Conservation (phyloP, 2,797 vertebrate species). For the Acropternis orthonyx region DNA sequence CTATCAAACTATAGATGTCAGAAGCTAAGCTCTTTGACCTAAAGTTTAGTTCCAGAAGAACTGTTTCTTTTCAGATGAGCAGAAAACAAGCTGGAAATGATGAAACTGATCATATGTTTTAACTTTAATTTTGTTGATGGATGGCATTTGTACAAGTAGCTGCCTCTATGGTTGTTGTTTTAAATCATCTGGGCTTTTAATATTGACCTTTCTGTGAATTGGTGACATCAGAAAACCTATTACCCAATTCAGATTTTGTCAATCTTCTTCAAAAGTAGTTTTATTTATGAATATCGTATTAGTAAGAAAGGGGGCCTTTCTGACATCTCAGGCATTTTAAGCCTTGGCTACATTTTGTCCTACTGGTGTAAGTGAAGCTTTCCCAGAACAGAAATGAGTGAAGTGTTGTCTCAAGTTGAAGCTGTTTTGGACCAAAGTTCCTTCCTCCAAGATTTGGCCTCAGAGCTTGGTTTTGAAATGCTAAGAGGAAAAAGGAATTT, state of each 20-base stretch:
- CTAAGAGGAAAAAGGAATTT: constrained; percentile 19
- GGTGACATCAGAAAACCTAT: constrained; percentile 45
- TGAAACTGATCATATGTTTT: constrained; percentile 45
- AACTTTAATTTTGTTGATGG: constrained; percentile 44
- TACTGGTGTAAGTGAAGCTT: constrained; percentile 10
- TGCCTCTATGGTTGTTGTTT: neutral
- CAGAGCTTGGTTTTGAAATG: constrained; percentile 26
- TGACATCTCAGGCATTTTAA: constrained; percentile 20
- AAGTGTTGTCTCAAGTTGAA: constrained; percentile 17
- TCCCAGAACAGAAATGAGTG: constrained; percentile 24
- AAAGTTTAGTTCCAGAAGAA: constrained; percentile 25
- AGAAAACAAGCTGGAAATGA: constrained; percentile 40
- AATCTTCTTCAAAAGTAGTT: constrained; percentile 33
- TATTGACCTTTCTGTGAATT: constrained; percentile 38
- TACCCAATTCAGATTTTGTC: constrained; percentile 27
- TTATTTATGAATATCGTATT: neutral
- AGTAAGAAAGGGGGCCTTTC: constrained; percentile 16
- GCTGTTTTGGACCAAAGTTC: constrained; percentile 42
- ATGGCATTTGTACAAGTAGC: neutral
- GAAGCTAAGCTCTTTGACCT: constrained; percentile 35
- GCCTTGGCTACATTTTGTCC: neutral
- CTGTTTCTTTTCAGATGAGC: neutral
- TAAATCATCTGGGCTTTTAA: constrained; percentile 29
- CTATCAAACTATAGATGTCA: neutral
- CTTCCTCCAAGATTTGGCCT: constrained; percentile 17